A percentile compares a stretch with the other conserved stretches of the same genome.
phyloP scores from a whole-genome alignment of 2,113 vertebrate species.

The Amazona guildingii region DNA sequence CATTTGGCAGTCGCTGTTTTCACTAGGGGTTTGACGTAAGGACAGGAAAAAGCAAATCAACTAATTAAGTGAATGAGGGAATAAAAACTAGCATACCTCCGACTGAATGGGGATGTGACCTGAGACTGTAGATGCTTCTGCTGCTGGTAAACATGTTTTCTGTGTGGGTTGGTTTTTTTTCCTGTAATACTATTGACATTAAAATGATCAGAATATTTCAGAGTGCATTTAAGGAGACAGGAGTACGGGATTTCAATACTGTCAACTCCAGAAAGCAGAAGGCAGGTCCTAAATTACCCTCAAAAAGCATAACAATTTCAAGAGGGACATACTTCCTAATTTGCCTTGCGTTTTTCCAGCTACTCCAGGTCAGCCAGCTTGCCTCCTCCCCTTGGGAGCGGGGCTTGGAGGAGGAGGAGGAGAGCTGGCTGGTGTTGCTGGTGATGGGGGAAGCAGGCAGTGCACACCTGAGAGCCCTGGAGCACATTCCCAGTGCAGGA shows the following conservation, averaged over 20 bases:
- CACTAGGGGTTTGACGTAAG: not conserved
- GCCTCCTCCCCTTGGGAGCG: not conserved
- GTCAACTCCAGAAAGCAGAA: slow-evolving; percentile 12
- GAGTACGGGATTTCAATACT: slow-evolving; percentile 46
- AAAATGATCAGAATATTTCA: slow-evolving; percentile 53
- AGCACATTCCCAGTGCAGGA: slow-evolving; percentile 26
- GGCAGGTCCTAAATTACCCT: slow-evolving; percentile 29
- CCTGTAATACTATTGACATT: slow-evolving; percentile 5
- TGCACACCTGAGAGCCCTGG: slow-evolving; percentile 41
- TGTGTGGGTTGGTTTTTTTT: not conserved
- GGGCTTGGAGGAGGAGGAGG: not conserved
- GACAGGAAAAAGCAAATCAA: slow-evolving; percentile 31
- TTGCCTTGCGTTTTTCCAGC: not conserved
- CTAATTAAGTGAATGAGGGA: slow-evolving; percentile 31
- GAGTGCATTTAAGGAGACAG: not conserved
- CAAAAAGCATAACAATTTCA: not conserved
- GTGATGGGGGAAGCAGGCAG: not conserved
- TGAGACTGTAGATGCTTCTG: not conserved
- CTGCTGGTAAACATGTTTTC: slow-evolving; percentile 50
- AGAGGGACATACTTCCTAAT: not conserved
- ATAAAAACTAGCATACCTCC: not conserved
- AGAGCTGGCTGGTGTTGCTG: not conserved
- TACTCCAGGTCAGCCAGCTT: not conserved
- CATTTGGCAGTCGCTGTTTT: not conserved
- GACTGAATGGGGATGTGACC: slow-evolving; percentile 22